Evolutionary conservation across 2,888 invertebrate species (phyloP), one percentile per base, ranked within the genome.

Genomic region (Crepidodera aurea): DNA sequence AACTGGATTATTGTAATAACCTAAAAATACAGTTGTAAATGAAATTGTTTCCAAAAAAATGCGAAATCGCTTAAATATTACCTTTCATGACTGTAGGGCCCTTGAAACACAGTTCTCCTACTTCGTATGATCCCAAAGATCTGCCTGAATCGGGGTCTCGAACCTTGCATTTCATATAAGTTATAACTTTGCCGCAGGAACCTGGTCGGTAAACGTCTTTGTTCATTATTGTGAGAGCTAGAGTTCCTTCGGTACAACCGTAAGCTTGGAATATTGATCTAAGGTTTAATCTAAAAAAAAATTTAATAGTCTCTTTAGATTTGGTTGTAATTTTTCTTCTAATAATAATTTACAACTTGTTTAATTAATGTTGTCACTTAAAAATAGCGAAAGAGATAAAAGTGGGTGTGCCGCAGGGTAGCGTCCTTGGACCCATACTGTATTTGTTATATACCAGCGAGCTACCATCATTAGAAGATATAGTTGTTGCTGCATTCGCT

Each of bases 31-130:
- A 34, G 22, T 22, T 22, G 22, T 22, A 22, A 6, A 22, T 22
- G 6, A 22, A 22, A 22, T 22, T 22, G 6, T 22, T 22, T 22
- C 22, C 22, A 22, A 22, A 22, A 22, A 22, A 4, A 22, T 22
- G n/a, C 22, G 22, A 4, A 4, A 22, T 22, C 2, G 2, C 12
- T 12, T 4, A 16, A 16, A 18, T 42, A 19, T 44, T 22, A 44
- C 94, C 94, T 76, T 91, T 90, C 79, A 79, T 80, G 5, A 80
- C 73, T 40, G 79, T 82, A 13, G 90, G 89, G 0, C 93, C 93
- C 51, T 90, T 90, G 57, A 94, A 87, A 80, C 91, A 93, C 0
- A 95, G 77, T 79, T 96, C 96, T 12, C 96, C 96, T 50, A 85
- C 84, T 76, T 89, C 74, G 63, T 86, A 81, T 0, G 88, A 84